These are phyloP conservation scores for Euclidia mi DNA, from an alignment of 2,888 invertebrate genomes.

Conservation along the genomic window DNA sequence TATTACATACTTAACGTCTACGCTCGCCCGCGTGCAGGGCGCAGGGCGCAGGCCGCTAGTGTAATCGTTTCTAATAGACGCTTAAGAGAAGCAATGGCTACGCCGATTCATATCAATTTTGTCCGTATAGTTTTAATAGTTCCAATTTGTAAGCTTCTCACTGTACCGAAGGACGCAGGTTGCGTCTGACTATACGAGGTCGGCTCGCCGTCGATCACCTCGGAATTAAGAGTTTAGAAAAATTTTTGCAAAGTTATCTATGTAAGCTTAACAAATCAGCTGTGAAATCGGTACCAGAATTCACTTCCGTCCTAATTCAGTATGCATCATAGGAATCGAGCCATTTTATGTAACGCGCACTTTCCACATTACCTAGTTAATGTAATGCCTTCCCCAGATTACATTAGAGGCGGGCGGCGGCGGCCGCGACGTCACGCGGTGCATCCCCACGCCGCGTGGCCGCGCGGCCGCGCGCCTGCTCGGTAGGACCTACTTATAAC, in stretches of 20 bases:
- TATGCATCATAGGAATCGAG: constrained; percentile 90
- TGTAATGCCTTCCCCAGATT: constrained; percentile 86
- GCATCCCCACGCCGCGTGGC: constrained; percentile 47
- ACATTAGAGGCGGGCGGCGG: constrained; percentile 75
- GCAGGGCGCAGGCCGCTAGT: constrained; percentile 74
- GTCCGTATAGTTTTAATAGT: constrained; percentile 89
- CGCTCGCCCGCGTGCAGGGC: constrained; percentile 76
- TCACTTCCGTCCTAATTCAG: constrained; percentile 90
- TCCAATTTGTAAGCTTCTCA: constrained; percentile 88
- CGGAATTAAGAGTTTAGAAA: constrained; percentile 80
- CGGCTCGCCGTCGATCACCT: constrained; percentile 70
- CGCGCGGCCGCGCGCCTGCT: constrained; percentile 41
- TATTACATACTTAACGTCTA: constrained; percentile 67
- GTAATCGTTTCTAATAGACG: constrained; percentile 85
- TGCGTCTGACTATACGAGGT: constrained; percentile 77
- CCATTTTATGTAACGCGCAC: constrained; percentile 90
- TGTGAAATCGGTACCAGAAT: constrained; percentile 89
- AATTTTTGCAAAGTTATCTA: constrained; percentile 86
- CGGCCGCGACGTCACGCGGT: constrained; percentile 41
- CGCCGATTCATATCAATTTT: constrained; percentile 89
- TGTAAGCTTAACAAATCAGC: constrained; percentile 89
- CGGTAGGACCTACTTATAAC: constrained; percentile 53
- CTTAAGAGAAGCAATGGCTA: constrained; percentile 86
- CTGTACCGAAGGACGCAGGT: constrained; percentile 79
- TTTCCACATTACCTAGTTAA: constrained; percentile 80